Conservation (phyloP, 64 coral and sea anemone genomes). For the Orbicella faveolata region DNA sequence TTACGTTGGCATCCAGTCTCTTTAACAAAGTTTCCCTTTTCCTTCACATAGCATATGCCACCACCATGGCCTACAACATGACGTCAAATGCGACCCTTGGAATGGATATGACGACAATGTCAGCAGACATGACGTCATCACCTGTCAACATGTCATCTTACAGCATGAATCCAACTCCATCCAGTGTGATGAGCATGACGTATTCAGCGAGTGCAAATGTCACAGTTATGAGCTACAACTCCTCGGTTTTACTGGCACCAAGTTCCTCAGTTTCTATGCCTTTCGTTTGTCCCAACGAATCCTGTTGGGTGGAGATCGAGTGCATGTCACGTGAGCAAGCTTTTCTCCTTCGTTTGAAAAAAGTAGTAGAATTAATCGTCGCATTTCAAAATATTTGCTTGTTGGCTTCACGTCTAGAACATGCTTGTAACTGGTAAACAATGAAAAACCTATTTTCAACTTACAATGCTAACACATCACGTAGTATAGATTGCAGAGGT, state of each 20-base stretch:
- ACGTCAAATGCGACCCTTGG: not conserved
- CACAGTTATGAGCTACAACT: not conserved
- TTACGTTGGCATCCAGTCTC: not conserved
- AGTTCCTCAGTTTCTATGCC: not conserved
- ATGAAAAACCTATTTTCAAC: too few relatives aligned
- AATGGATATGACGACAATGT: not conserved
- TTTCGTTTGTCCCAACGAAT: not conserved
- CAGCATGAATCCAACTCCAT: not conserved
- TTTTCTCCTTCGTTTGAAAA: not conserved
- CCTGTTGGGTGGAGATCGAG: slow-evolving; percentile 10
- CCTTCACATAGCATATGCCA: too few relatives aligned
- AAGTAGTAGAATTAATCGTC: not conserved
- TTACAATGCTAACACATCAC: too few relatives aligned
- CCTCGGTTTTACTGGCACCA: not conserved
- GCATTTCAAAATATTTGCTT: too few relatives aligned
- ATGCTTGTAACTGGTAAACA: too few relatives aligned
- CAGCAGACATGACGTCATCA: not conserved
- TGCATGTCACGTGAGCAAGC: slow-evolving; percentile 6
- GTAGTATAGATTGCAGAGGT: too few relatives aligned
- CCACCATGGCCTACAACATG: not conserved
- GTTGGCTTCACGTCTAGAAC: too few relatives aligned
- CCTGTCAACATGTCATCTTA: not conserved
- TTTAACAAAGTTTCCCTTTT: not conserved
- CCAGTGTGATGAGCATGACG: not conserved
- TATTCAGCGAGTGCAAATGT: not conserved